These are phyloP conservation scores for human DNA, from an alignment of 2,113 vertebrate species.

Conservation along the genomic window DNA sequence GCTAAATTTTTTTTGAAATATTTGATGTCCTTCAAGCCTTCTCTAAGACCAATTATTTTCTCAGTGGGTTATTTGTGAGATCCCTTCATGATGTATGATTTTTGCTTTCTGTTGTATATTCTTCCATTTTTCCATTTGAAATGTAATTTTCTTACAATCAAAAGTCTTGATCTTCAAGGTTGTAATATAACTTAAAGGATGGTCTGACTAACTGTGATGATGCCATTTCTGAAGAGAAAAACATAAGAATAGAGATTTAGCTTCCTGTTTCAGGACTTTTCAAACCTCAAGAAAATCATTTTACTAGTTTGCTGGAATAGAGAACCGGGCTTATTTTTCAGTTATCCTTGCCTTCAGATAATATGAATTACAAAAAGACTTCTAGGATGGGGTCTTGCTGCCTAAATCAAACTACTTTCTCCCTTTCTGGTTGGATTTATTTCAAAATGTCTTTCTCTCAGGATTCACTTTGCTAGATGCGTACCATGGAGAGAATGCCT, in stretches of 20 bases:
- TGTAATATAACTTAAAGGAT: not conserved
- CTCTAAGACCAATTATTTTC: slow-evolving; percentile 21
- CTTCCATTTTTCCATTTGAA: not conserved
- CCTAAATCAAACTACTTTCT: not conserved
- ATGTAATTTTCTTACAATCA: slow-evolving; percentile 3
- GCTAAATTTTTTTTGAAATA: not conserved
- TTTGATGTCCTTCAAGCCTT: not conserved
- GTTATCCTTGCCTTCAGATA: not conserved
- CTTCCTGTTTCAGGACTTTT: not conserved
- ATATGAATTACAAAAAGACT: not conserved
- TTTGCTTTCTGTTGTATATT: slow-evolving; percentile 26
- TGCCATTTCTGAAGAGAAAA: not conserved
- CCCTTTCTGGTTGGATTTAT: not conserved
- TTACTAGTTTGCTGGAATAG: not conserved
- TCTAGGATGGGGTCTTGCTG: not conserved
- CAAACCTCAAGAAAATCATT: not conserved
- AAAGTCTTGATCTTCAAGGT: not conserved
- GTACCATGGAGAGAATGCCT: not conserved
- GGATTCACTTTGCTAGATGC: not conserved
- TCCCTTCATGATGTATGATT: not conserved
- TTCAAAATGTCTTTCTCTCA: not conserved
- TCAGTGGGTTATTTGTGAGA: slow-evolving; percentile 12
- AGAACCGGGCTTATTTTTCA: not conserved
- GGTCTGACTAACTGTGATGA: not conserved
- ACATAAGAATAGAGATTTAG: not conserved